Conservation (phyloP, 2,888 invertebrate genomes). For the Anorthoa munda region DNA sequence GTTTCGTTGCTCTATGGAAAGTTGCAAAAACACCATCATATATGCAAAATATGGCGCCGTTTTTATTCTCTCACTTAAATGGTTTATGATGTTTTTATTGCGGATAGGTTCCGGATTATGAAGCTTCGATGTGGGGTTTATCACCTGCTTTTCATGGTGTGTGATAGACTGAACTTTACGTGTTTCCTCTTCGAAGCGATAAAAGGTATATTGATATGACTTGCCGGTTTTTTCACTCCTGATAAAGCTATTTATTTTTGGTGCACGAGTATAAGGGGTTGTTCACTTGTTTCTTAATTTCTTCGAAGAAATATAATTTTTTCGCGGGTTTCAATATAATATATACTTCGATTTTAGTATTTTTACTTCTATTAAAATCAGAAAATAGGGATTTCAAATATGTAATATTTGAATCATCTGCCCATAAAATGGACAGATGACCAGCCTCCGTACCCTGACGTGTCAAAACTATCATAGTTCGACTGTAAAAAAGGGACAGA, state of each 20-base stretch:
- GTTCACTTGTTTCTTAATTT: neutral
- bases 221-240: neutral
- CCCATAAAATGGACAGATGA: no score
- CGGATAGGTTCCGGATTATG: conserved; percentile 45
- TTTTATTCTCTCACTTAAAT: conserved; percentile 60
- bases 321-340: no score
- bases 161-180: conserved; percentile 20
- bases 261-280: neutral
- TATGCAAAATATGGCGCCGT: conserved; percentile 63
- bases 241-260: neutral
- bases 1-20: neutral
- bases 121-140: conserved; percentile 36
- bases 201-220: conserved; percentile 10
- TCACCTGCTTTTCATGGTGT: conserved; percentile 28
- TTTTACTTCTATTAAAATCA: neutral
- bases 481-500: no score
- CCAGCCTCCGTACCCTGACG: no score
- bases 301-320: no score
- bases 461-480: no score
- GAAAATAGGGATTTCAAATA: neutral
- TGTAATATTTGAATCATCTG: no score
- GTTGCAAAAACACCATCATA: conserved; percentile 33
- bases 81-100: conserved; percentile 63
- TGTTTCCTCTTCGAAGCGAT: neutral
- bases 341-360: no score